Conservation (phyloP, 2,113 vertebrate genomes). For the Menidia beryllina region DNA sequence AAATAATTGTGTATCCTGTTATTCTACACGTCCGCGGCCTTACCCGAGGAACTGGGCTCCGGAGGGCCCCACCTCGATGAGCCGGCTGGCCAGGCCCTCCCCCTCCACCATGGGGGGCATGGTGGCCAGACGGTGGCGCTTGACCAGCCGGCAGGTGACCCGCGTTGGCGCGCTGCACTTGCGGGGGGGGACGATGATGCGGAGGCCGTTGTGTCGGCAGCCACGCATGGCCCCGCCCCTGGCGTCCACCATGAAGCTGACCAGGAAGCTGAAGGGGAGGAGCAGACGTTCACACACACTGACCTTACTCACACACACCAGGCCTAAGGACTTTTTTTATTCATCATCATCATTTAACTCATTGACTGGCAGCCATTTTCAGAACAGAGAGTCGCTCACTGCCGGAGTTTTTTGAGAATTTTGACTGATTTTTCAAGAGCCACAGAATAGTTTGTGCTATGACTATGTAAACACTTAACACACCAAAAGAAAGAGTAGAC, state of each 20-base stretch:
- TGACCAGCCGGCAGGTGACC: conserved; percentile 96
- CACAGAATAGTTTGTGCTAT: too few relatives aligned
- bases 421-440: too few relatives aligned
- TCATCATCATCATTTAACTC: too few relatives aligned
- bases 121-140: conserved; percentile 93
- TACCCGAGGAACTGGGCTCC: conserved; percentile 99
- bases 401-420: too few relatives aligned
- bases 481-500: too few relatives aligned
- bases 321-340: background rate
- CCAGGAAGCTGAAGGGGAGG: conserved; percentile 87
- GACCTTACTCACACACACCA: conserved; percentile 8
- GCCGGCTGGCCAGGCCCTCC: conserved; percentile 92
- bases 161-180: conserved; percentile 96
- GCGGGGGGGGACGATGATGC: conserved; percentile 94
- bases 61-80: conserved; percentile 96
- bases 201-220: conserved; percentile 94
- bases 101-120: conserved; percentile 98
- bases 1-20: background rate
- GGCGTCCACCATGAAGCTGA: conserved; percentile 99
- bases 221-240: conserved; percentile 97
- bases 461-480: too few relatives aligned
- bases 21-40: conserved; percentile 60
- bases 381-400: too few relatives aligned
- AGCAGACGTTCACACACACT: conserved; percentile 1
- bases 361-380: too few relatives aligned